Base-by-base conservation (phyloP, 2,888 invertebrate species). In the Lochmaea crataegi region DNA sequence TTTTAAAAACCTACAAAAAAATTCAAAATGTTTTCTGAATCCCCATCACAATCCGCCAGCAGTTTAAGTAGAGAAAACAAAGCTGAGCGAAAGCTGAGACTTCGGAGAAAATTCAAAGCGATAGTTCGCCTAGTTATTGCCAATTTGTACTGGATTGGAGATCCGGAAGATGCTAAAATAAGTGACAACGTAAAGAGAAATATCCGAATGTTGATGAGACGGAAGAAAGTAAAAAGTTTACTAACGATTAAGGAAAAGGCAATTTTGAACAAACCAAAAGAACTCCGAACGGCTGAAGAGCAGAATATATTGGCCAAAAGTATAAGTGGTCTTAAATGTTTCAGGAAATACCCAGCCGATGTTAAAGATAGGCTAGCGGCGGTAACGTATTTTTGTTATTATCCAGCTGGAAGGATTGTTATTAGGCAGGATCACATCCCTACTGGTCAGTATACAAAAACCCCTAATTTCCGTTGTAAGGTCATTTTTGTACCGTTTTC, bases 311-410 rank as follows among this genome's bases (percentile, higher is more conserved):
- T 93, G 26, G 88, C 89, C 73, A 85, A 88, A 32, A 88, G 90
- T 26, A 88, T 93, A 74, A 90, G 90, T 0, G 89, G 89, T 16
- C 83, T 92, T 22, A 90, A 90, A 84, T 92, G 92, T 81, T 92
- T 92, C 77, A 87, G 66, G 56, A 56, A 68, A 61, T 65, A 68
- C 60, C 65, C 74, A 18, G 11, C 60, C 32, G 89, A 86, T 10
- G 88, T 92, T 10, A 91, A 91, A 80, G 88, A 88, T 76, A 88
- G 90, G 65, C 83, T 94, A 57, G 91, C 92, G 0, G 89, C 89
- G 0, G 89, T 89, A 0, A 89, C 91, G 0, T 89, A 90, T 79
- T 93, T 92, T 85, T 89, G 89, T 77, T 92, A 90, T 79, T 90
- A 90, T 73, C 86, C 88, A 1, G 88, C 91, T 0, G 90, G 89